A percentile compares a stretch with the other conserved stretches of the same genome.
These are phyloP conservation scores for Hippoglossus hippoglossus DNA, from an alignment of 2,797 vertebrate genomes.

Conservation along the genomic window DNA sequence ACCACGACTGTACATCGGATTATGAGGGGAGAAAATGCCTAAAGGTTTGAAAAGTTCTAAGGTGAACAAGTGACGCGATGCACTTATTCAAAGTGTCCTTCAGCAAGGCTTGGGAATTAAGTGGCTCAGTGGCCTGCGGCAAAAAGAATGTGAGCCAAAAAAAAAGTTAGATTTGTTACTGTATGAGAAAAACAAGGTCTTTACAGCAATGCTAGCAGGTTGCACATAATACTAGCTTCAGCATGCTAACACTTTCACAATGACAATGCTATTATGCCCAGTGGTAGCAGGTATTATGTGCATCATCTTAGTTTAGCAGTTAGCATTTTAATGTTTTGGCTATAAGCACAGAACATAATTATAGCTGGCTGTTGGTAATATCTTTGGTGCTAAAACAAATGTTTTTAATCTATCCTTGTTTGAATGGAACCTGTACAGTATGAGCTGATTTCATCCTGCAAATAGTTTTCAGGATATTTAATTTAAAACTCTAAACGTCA, in stretches of 20 bases:
- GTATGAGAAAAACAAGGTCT: neutral
- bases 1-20: neutral
- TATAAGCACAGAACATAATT: neutral
- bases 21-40: neutral
- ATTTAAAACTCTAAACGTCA: neutral
- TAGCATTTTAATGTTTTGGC: neutral
- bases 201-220: neutral
- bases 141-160: no score
- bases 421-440: neutral
- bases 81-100: conserved; percentile 2
- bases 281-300: neutral
- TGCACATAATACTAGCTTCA: neutral
- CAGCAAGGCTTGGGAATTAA: conserved; percentile 8
- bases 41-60: conserved; percentile 3
- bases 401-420: neutral
- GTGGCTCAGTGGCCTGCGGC: neutral
- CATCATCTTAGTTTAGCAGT: neutral
- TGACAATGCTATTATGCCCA: neutral
- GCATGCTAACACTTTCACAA: no score
- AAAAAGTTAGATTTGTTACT: neutral
- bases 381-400: neutral
- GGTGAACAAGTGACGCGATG: neutral
- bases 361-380: neutral
- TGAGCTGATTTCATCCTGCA: neutral
- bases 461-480: neutral